A percentile compares a stretch with the other conserved stretches of the same genome.
Evolutionary conservation across 1,140 invertebrate genomes (phyloP).

Genomic region (Magallana gigas): DNA sequence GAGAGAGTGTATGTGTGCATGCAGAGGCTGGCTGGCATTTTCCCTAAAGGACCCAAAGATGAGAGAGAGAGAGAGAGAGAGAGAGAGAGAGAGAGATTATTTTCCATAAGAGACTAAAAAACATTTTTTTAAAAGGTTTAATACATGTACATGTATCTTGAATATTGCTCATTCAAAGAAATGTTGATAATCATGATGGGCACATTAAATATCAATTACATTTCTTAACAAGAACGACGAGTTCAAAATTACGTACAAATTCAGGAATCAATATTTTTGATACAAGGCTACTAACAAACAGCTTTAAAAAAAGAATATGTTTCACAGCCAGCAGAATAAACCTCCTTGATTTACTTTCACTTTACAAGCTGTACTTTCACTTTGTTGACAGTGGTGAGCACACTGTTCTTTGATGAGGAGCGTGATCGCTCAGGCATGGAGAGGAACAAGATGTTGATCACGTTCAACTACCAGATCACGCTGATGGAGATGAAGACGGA

Average conservation of each 20-base stretch:
- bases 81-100: neutral
- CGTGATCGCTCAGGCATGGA: slow-evolving; percentile 69
- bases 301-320: too few relatives aligned
- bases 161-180: too few relatives aligned
- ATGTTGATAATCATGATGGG: too few relatives aligned
- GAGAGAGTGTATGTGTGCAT: slow-evolving; percentile 69
- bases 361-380: neutral
- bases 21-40: slow-evolving; percentile 78
- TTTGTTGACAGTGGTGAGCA: slow-evolving; percentile 69
- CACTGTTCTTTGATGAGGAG: slow-evolving; percentile 76
- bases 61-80: neutral
- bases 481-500: slow-evolving; percentile 78
- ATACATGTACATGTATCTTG: too few relatives aligned
- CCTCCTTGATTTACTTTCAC: neutral
- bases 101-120: too few relatives aligned
- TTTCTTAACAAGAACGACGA: too few relatives aligned
- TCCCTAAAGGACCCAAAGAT: slow-evolving; percentile 79
- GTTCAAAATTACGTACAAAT: too few relatives aligned
- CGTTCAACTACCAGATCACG: slow-evolving; percentile 77
- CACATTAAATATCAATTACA: too few relatives aligned
- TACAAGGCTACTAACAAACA: too few relatives aligned
- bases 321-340: too few relatives aligned
- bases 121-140: too few relatives aligned
- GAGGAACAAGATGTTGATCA: slow-evolving; percentile 74
- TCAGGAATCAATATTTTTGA: too few relatives aligned